phyloP scores from a whole-genome alignment of 2,113 vertebrate genomes.

The Alosa alosa region DNA sequence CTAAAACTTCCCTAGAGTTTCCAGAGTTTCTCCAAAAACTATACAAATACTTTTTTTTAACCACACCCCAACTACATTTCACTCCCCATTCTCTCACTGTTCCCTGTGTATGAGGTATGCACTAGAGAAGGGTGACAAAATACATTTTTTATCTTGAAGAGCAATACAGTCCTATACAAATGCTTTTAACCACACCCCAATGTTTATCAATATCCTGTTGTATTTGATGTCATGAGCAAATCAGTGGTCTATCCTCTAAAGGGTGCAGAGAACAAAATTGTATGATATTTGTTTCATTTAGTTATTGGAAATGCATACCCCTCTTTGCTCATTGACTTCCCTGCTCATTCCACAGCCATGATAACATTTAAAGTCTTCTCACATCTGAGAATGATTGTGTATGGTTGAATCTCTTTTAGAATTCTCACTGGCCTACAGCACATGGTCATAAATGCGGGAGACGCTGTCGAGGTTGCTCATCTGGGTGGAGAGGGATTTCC shows the following conservation, averaged over 20 bases:
- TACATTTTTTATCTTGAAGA: no score
- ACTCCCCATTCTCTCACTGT: no score
- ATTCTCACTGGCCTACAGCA: constrained; percentile 66
- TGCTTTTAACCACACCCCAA: background rate
- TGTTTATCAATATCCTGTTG: background rate
- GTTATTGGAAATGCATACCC: background rate
- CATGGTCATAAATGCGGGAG: constrained; percentile 85
- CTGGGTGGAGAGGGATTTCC: constrained; percentile 91
- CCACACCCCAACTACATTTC: background rate
- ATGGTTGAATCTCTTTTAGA: background rate
- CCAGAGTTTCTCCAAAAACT: background rate
- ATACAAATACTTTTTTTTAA: background rate
- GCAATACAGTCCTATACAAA: background rate
- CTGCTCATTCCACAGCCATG: background rate
- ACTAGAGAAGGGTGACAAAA: no score
- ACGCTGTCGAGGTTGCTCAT: constrained; percentile 84
- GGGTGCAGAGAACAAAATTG: background rate
- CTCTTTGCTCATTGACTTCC: background rate
- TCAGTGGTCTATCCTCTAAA: background rate
- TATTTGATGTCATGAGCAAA: background rate
- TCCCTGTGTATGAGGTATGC: no score
- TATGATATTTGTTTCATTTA: background rate
- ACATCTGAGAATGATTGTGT: background rate
- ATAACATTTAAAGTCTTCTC: background rate
- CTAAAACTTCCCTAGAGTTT: background rate